Evolutionary conservation across 1,140 invertebrate species (phyloP), one percentile per base, ranked within the genome.

Genomic region (Bactericera cockerelli): DNA sequence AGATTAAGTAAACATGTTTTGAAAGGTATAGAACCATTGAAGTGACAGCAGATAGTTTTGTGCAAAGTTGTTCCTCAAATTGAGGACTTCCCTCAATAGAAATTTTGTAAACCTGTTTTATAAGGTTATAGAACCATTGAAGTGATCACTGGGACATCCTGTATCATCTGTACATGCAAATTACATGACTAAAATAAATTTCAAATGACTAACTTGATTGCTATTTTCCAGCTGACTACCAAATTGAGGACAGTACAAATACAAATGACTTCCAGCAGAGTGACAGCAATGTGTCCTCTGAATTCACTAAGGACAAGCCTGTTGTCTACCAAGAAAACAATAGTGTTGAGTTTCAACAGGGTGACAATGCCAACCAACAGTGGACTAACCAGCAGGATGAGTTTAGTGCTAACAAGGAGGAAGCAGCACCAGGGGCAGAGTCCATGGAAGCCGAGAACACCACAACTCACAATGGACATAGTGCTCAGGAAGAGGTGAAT

Each of bases 201-300:
- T n/a, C n/a, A n/a, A n/a, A n/a, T n/a, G n/a, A n/a, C n/a, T n/a
- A n/a, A n/a, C n/a, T n/a, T n/a, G n/a, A n/a, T n/a, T n/a, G n/a
- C n/a, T n/a, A n/a, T n/a, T n/a, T 49, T 49, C 8, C 22, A 49
- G 42, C 22, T 49, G 42, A 49, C 42, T 49, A 19, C 22, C 42
- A 49, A 49, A 49, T 49, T 8, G 42, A 49, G 19, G 42, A 49
- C 42, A 49, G 42, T 49, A 49, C 42, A 16, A 49, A 49, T n/a
- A 49, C 42, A 4, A 49, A 49, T 49, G 42, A 49, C 19, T 49
- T 19, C 19, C 42, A 49, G n/a, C 42, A 49, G 19, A 49, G 42
- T 22, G 42, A 49, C 42, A 49, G 42, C 22, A 49, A 49, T 22
- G 42, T 49, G 4, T 49, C 42, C 4, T 49, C 42, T 6, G 42